Evolutionary conservation across 2,113 vertebrate species (phyloP).

Genomic region (Dromaius novaehollandiae): DNA sequence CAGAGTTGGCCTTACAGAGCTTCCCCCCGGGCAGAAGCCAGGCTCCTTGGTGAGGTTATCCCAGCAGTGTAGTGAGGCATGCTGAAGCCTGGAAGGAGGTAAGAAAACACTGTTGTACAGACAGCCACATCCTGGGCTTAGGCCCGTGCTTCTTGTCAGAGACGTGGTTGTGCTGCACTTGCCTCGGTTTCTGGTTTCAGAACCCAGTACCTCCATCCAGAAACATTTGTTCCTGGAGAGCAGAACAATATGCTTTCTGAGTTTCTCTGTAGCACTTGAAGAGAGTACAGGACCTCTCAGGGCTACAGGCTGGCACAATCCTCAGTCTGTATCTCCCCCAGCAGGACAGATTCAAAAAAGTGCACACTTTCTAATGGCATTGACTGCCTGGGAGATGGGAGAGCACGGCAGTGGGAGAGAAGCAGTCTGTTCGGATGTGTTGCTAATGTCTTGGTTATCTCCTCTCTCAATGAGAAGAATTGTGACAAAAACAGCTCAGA

Average conservation of each 20-base stretch:
- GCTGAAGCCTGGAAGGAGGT: not conserved
- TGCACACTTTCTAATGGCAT: not conserved
- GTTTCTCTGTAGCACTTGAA: not conserved
- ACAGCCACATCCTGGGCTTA: not conserved
- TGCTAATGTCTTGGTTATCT: not conserved
- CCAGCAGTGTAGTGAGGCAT: fast-evolving
- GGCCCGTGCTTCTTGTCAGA: too few relatives aligned
- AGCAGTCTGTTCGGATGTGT: not conserved
- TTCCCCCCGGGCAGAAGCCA: not conserved
- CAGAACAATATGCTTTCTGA: not conserved
- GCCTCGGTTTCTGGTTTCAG: not conserved
- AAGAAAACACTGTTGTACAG: not conserved
- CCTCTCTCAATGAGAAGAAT: not conserved
- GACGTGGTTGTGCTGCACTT: not conserved
- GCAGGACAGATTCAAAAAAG: not conserved
- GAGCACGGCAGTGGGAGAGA: not conserved
- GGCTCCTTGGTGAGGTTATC: not conserved
- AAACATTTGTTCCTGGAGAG: not conserved
- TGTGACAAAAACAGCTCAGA: not conserved
- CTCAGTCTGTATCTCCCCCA: not conserved
- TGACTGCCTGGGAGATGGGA: not conserved
- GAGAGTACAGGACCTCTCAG: not conserved
- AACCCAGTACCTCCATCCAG: not conserved
- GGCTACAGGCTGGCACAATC: not conserved
- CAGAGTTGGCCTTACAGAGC: not conserved